phyloP scores from a whole-genome alignment of 2,113 vertebrate species.

The Coreoperca whiteheadi region DNA sequence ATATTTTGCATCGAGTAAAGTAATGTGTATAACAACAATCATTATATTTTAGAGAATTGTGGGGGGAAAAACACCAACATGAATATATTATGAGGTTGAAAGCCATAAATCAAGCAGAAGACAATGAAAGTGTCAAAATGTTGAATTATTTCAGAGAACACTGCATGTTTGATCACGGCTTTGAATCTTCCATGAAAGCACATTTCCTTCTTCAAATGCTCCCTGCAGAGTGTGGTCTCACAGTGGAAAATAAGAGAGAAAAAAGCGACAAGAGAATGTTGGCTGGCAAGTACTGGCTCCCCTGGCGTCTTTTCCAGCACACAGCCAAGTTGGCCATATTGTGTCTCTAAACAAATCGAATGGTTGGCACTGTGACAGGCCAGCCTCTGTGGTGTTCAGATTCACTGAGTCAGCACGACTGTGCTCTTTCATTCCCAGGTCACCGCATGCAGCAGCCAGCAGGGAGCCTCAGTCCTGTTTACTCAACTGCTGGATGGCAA shows the following conservation, averaged over 20 bases:
- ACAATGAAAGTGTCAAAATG: conserved; percentile 71
- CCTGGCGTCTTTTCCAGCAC: conserved; percentile 65
- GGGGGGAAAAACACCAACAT: conserved; percentile 20
- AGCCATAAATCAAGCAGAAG: conserved; percentile 66
- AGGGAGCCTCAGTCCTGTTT: conserved; percentile 59
- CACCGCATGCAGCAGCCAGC: conserved; percentile 71
- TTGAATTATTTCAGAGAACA: conserved; percentile 68
- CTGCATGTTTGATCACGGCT: conserved; percentile 72
- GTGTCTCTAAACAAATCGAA: conserved; percentile 82
- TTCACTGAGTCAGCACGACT: conserved; percentile 72
- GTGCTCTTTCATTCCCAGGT: conserved; percentile 70
- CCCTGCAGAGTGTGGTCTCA: conserved; percentile 59
- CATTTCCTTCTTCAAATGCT: conserved; percentile 64
- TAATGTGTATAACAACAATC: conserved; percentile 32
- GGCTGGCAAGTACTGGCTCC: conserved; percentile 65
- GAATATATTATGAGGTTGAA: conserved; percentile 53
- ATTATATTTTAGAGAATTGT: conserved; percentile 35
- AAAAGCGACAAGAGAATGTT: conserved; percentile 68
- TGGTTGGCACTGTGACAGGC: conserved; percentile 75
- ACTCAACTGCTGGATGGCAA: conserved; percentile 63
- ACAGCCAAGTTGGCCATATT: conserved; percentile 81
- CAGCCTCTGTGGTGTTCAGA: conserved; percentile 68
- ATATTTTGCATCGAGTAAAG: conserved; percentile 47
- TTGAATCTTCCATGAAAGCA: conserved; percentile 67
- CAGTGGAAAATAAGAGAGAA: conserved; percentile 60